Evolutionary conservation across 53 echinoderm and acorn worm genomes (phyloP).

Genomic region (Actinopyga echinites): DNA sequence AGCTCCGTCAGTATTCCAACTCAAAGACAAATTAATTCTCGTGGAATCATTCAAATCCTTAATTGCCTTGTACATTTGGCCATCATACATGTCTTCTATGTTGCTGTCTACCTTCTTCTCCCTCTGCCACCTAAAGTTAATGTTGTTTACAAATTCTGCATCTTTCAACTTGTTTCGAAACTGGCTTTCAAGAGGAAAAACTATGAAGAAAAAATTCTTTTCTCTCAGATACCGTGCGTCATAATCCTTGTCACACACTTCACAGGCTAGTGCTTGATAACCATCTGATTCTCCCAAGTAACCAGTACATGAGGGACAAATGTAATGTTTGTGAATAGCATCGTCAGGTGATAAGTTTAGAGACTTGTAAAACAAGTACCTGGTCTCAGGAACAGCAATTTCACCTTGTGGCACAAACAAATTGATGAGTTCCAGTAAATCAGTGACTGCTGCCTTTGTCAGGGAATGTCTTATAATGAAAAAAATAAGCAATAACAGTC

Average conservation of each 20-base stretch:
- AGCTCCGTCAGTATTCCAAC: slow-evolving; percentile 50
- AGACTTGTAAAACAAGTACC: slow-evolving; percentile 26
- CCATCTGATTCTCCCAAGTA: slow-evolving; percentile 27
- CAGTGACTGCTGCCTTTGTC: slow-evolving; percentile 3
- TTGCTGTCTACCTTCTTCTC: slow-evolving; percentile 4
- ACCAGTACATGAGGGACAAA: slow-evolving; percentile 10
- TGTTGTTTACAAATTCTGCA: slow-evolving; percentile 4
- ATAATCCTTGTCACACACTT: neutral
- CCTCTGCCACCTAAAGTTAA: slow-evolving; percentile 7
- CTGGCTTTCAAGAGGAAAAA: neutral
- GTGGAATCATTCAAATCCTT: neutral
- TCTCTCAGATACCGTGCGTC: neutral
- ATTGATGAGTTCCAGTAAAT: slow-evolving; percentile 28
- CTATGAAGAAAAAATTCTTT: neutral
- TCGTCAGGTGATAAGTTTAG: neutral
- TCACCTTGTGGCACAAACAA: neutral
- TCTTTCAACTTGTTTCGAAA: neutral
- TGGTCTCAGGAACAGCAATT: neutral
- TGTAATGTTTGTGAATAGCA: slow-evolving; percentile 15
- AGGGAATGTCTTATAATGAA: slow-evolving; percentile 15
- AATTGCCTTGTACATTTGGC: neutral
- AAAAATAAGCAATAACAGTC: neutral
- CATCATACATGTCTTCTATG: slow-evolving; percentile 22
- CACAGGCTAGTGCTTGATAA: slow-evolving; percentile 14
- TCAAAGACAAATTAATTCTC: slow-evolving; percentile 17